Evolutionary conservation across 1,140 invertebrate genomes (phyloP).

Genomic region (Drosophila sucinea): DNA sequence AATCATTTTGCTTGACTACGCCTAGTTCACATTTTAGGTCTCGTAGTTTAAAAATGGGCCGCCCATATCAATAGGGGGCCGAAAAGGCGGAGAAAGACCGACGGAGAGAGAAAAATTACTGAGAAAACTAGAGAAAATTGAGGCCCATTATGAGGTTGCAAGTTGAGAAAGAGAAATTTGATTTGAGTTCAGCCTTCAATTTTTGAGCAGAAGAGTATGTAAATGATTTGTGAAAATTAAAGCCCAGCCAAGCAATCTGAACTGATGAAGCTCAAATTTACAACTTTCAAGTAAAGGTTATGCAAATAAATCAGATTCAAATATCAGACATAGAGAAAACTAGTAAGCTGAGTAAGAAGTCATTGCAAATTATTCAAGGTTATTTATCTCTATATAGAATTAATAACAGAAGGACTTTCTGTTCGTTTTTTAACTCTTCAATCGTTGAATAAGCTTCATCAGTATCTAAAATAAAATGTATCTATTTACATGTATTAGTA

Average conservation of each 20-base stretch:
- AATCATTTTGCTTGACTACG: constrained; percentile 68
- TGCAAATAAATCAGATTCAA: no score
- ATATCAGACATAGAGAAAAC: no score
- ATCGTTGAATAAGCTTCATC: no score
- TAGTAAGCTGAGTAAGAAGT: no score
- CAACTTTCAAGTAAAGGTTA: not conserved
- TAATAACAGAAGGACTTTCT: no score
- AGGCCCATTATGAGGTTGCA: constrained; percentile 26
- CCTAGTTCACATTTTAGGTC: constrained; percentile 58
- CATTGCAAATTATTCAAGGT: no score
- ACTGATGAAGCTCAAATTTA: not conserved
- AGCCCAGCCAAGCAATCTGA: not conserved
- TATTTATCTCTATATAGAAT: no score
- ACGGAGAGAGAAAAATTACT: not conserved
- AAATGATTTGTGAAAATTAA: not conserved
- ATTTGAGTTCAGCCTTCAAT: not conserved
- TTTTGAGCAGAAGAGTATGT: not conserved
- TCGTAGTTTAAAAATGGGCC: constrained; percentile 63
- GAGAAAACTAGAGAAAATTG: constrained; percentile 18
- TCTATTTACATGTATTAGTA: no score
- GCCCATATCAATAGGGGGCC: constrained; percentile 42
- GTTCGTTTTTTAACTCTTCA: no score
- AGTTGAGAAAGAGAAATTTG: not conserved
- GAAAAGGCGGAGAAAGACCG: not conserved
- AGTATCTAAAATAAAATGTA: no score